phyloP scores from a whole-genome alignment of 2,888 invertebrate species.

The Serrognathus titanus region DNA sequence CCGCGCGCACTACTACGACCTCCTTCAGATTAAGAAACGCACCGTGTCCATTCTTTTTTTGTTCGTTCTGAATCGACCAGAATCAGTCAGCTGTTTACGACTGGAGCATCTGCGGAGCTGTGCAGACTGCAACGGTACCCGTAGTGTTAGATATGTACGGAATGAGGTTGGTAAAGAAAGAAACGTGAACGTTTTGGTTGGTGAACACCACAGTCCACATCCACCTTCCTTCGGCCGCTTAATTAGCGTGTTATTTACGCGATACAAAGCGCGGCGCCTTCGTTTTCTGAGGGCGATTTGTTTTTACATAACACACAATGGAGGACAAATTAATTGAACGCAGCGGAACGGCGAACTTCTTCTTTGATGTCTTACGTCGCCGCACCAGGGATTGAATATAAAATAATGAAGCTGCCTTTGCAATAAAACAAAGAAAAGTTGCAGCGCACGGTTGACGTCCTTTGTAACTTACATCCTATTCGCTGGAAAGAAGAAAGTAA shows the following conservation, averaged over 20 bases:
- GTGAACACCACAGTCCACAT: slow-evolving; percentile 28
- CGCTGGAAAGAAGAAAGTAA: too few species aligned
- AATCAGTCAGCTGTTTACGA: slow-evolving; percentile 29
- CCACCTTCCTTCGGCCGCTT: neutral
- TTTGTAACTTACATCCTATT: too few species aligned
- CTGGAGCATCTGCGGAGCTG: slow-evolving; percentile 31
- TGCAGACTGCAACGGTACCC: slow-evolving; percentile 37
- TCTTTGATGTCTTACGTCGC: too few species aligned
- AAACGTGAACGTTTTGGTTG: slow-evolving; percentile 37
- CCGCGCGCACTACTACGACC: neutral
- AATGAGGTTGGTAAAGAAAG: slow-evolving; percentile 42
- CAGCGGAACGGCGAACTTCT: too few species aligned
- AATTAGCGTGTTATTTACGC: slow-evolving; percentile 29
- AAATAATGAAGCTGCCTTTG: too few species aligned
- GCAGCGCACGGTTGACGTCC: too few species aligned
- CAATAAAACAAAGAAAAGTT: too few species aligned
- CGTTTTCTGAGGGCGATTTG: too few species aligned
- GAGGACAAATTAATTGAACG: too few species aligned
- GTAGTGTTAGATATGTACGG: slow-evolving; percentile 34
- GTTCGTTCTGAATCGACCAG: slow-evolving; percentile 6
- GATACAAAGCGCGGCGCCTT: slow-evolving; percentile 12
- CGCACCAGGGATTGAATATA: too few species aligned
- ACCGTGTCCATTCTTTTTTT: neutral
- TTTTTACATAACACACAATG: too few species aligned
- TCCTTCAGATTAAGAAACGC: neutral